These are phyloP conservation scores for Prostheceraeus crozeri DNA, from an alignment of 2,888 invertebrate species.

Conservation along the genomic window DNA sequence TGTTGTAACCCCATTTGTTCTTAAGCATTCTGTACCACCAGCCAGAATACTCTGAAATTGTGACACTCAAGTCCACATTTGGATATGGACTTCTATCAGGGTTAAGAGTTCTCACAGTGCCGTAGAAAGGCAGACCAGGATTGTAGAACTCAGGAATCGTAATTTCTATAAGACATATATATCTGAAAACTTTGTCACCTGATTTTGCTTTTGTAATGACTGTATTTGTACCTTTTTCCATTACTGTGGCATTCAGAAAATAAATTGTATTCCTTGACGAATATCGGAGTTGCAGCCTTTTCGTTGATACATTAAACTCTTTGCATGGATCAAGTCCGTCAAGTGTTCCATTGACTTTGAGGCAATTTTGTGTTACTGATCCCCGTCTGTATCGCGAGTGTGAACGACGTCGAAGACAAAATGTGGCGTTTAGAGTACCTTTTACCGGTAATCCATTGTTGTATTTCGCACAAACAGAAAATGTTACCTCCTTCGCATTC, in stretches of 20 bases:
- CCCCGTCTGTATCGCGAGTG: too few relatives aligned
- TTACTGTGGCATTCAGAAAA: too few relatives aligned
- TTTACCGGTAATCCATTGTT: constrained; percentile 1
- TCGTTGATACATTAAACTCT: too few relatives aligned
- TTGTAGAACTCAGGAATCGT: neutral
- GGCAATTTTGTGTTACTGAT: too few relatives aligned
- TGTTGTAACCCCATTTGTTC: too few relatives aligned
- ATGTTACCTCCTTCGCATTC: neutral
- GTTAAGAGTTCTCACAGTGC: neutral
- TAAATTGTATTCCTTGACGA: too few relatives aligned
- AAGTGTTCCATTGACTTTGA: too few relatives aligned
- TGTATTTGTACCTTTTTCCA: neutral
- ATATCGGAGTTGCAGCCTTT: too few relatives aligned
- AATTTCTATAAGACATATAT: neutral
- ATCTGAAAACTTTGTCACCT: neutral
- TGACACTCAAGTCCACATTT: constrained; percentile 1
- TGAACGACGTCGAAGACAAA: too few relatives aligned
- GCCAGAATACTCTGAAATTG: neutral
- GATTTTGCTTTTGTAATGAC: neutral
- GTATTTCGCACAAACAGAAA: constrained; percentile 1
- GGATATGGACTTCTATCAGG: neutral
- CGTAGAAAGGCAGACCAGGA: constrained; percentile 9
- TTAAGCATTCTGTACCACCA: too few relatives aligned
- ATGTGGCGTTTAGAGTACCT: neutral
- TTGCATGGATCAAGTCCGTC: too few relatives aligned